Percentiles rank a stretch among this genome's conserved stretches.
Evolutionary conservation across 2,113 vertebrate genomes (phyloP).

Genomic region (Thamnaconus septentrionalis): DNA sequence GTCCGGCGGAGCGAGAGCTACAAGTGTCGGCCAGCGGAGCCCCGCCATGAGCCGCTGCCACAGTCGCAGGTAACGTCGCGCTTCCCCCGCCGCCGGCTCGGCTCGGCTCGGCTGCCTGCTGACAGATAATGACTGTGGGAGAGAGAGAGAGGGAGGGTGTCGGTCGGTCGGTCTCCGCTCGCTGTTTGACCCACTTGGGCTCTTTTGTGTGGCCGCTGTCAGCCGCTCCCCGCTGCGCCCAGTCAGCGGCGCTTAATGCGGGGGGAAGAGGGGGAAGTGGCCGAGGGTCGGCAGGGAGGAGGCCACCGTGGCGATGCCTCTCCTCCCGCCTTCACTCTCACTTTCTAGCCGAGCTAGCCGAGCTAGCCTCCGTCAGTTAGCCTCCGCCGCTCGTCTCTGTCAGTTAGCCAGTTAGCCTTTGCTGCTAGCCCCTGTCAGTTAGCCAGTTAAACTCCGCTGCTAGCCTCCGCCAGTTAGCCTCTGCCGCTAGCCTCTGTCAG

Average conservation of each 20-base stretch:
- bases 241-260: not conserved
- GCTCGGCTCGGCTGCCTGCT: conserved; percentile 14
- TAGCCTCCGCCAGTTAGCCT: conserved; percentile 28
- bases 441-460: conserved; percentile 26
- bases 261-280: not conserved
- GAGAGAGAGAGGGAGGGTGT: conserved; percentile 20
- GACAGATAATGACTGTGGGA: not conserved
- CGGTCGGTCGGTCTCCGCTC: conserved; percentile 17
- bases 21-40: conserved; percentile 55
- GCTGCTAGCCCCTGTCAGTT: conserved; percentile 32
- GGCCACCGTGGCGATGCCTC: conserved; percentile 8
- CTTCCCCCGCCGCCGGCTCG: not conserved
- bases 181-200: conserved; percentile 1
- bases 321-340: conserved; percentile 47
- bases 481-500: conserved; percentile 36
- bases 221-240: conserved; percentile 39
- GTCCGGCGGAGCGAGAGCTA: conserved; percentile 64
- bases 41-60: conserved; percentile 49
- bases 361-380: conserved; percentile 37
- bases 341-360: conserved; percentile 29
- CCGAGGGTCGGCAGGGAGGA: not conserved
- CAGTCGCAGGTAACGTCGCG: conserved; percentile 67
- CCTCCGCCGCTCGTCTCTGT: conserved; percentile 26
- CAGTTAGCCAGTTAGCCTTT: conserved; percentile 37
- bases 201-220: conserved; percentile 42